phyloP scores from a whole-genome alignment of 2,888 invertebrate species.

The Ichneumoninae sp. region DNA sequence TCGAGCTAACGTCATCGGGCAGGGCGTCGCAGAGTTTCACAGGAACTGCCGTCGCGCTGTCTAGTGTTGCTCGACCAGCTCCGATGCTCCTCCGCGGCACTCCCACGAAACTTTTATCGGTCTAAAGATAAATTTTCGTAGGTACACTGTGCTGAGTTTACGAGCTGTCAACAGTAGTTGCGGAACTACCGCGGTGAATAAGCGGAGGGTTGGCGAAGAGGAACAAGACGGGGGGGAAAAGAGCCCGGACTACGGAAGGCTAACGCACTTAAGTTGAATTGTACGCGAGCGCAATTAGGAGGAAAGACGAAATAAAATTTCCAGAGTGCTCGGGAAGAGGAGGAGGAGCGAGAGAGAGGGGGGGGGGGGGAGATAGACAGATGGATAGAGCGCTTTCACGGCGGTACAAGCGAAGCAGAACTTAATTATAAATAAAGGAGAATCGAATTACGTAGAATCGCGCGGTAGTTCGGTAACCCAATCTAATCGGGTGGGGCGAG shows the following conservation, averaged over 20 bases:
- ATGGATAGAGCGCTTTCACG: slow-evolving; percentile 6
- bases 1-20: slow-evolving; percentile 25
- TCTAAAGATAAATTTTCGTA: slow-evolving; percentile 44
- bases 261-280: slow-evolving; percentile 50
- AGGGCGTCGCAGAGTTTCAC: background rate
- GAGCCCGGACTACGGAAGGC: slow-evolving; percentile 29
- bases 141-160: slow-evolving; percentile 22
- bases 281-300: slow-evolving; percentile 31
- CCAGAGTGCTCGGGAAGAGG: slow-evolving; percentile 17
- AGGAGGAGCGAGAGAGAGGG: background rate
- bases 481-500: slow-evolving; percentile 30
- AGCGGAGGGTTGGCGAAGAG: background rate
- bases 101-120: slow-evolving; percentile 39
- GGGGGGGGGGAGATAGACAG: background rate
- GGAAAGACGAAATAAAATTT: slow-evolving; percentile 43
- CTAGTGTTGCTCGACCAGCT: background rate
- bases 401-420: slow-evolving; percentile 15
- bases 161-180: slow-evolving; percentile 37
- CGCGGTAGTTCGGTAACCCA: slow-evolving; percentile 19
- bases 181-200: slow-evolving; percentile 20
- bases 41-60: background rate
- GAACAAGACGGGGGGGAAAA: slow-evolving; percentile 4
- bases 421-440: slow-evolving; percentile 56
- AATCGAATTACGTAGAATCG: slow-evolving; percentile 42
- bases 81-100: background rate